Evolutionary conservation across 2,888 invertebrate species (phyloP), one percentile per base, ranked within the genome.

Genomic region (Ptychoptera albimana): DNA sequence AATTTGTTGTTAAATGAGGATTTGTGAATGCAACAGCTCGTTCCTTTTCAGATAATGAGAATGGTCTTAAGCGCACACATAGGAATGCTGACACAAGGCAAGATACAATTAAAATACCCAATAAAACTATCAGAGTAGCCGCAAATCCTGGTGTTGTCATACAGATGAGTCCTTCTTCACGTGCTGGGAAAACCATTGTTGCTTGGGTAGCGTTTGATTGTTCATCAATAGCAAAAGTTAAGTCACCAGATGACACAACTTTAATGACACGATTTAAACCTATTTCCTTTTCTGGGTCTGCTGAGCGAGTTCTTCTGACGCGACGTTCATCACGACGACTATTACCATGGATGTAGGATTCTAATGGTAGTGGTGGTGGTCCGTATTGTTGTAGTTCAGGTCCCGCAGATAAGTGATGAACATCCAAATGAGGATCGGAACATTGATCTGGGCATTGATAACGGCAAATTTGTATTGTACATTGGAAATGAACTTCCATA

Each of bases 401-500:
- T 8, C 69, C 70, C 11, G 65, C 64, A 45, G 67, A 64, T 39
- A 69, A 59, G 48, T 74, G 73, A 48, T 69, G 68, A 5, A 75
- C 73, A 48, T 82, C 74, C 60, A 69, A 69, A 1, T 75, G 59
- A 58, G 72, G 48, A 50, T 83, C 83, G 1, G 85, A 81, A 58
- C 91, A 92, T 58, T 92, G 92, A 52, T 91, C 91, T 0, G 92
- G 92, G 57, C 92, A 92, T 55, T 88, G 84, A 57, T 88, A 87
- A 53, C 91, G 74, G 61, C 92, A 92, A 55, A 92, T 91, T 63
- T 92, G 91, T 50, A 92, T 91, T 30, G 91, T 91, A 61, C 91
- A 92, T 61, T 91, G 89, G 72, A 92, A 92, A 61, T 92, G 91
- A 0, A 92, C 92, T 61, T 92, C 91, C 91, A 92, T 92, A 1